Percentiles rank a stretch among this genome's conserved stretches.
phyloP scores from a whole-genome alignment of 2,888 invertebrate genomes.

The Erebia aethiops region DNA sequence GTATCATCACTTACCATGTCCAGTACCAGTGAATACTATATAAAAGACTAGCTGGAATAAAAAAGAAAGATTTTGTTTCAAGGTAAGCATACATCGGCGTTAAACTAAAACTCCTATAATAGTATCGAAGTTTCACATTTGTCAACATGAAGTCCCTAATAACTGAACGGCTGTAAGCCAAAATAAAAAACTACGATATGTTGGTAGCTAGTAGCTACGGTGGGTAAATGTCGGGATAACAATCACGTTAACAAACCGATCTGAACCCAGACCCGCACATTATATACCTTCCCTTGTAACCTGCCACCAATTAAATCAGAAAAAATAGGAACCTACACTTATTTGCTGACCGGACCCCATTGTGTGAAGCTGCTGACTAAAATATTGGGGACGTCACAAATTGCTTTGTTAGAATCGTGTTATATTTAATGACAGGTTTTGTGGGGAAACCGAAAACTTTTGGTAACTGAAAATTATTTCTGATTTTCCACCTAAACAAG shows the following conservation, averaged over 20 bases:
- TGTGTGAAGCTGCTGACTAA: not conserved
- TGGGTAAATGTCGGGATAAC: not conserved
- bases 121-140: too few species aligned
- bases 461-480: not conserved
- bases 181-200: not conserved
- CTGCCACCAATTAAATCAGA: conserved; percentile 1
- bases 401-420: not conserved
- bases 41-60: too few species aligned
- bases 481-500: not conserved
- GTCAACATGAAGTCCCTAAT: too few species aligned
- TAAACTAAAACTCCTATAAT: too few species aligned
- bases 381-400: not conserved
- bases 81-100: too few species aligned
- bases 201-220: not conserved
- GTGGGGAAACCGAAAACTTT: not conserved
- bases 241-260: not conserved
- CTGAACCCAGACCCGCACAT: not conserved
- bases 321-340: not conserved
- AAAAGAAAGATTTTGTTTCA: too few species aligned
- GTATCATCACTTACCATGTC: too few species aligned
- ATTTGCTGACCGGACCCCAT: not conserved
- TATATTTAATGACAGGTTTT: conserved; percentile 1
- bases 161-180: not conserved
- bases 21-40: too few species aligned
- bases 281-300: not conserved